Percentiles rank a stretch among this genome's conserved stretches.
phyloP scores from a whole-genome alignment of 2,113 vertebrate genomes.

The Chaetodon trifascialis region DNA sequence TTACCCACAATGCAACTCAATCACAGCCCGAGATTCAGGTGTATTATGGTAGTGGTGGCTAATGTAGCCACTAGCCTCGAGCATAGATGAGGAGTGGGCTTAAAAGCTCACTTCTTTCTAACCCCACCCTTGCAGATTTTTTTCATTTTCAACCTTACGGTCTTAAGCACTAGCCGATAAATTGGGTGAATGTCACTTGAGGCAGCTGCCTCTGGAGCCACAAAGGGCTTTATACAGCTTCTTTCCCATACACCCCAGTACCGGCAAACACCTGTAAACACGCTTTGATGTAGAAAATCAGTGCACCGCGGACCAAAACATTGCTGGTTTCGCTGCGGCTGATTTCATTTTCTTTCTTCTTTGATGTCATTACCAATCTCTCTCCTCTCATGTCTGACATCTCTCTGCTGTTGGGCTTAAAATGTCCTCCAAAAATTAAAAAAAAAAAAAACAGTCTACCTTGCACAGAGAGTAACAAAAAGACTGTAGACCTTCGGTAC shows the following conservation, averaged over 20 bases:
- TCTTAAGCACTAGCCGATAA: not conserved
- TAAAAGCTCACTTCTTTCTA: not conserved
- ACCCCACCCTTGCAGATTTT: not conserved
- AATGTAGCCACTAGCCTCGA: not conserved
- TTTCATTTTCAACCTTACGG: not conserved
- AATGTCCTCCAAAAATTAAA: not conserved
- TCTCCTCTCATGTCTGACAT: not conserved
- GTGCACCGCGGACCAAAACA: not conserved
- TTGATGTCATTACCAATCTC: not conserved
- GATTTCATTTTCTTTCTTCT: not conserved
- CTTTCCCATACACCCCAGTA: not conserved
- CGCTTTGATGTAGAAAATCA: not conserved
- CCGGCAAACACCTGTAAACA: not conserved
- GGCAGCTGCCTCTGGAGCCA: not conserved
- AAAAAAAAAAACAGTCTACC: no score
- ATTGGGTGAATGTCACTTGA: not conserved
- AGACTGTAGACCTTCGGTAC: not conserved
- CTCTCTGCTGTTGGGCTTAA: not conserved
- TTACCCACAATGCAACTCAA: not conserved
- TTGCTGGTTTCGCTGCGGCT: not conserved
- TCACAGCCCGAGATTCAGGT: not conserved
- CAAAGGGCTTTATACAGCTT: not conserved
- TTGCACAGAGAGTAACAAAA: no score
- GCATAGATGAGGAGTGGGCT: not conserved
- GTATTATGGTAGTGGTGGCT: not conserved